These are phyloP conservation scores for Catocala fraxini DNA, from an alignment of 2,888 invertebrate species.

Conservation along the genomic window DNA sequence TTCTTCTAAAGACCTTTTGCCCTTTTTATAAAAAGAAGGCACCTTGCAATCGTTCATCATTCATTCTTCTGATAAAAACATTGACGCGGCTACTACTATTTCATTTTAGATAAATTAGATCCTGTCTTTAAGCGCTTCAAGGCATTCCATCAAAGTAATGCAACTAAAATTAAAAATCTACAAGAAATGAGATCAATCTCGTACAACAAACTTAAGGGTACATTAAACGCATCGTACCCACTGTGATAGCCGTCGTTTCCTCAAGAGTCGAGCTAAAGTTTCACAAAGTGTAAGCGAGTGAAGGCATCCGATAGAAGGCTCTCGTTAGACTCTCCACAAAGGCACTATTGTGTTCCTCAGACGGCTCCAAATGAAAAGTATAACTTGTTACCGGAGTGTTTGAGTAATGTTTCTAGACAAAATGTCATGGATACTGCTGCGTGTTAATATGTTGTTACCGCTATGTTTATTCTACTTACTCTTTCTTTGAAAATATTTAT, in stretches of 20 bases:
- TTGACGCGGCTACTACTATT: no score
- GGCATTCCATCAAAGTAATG: no score
- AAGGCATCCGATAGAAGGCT: constrained; percentile 54
- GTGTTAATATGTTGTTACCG: not conserved
- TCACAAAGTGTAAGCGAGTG: constrained; percentile 54
- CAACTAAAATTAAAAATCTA: no score
- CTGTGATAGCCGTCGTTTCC: constrained; percentile 44
- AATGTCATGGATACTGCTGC: constrained; percentile 34
- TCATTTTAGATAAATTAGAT: no score
- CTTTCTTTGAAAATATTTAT: no score
- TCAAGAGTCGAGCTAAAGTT: constrained; percentile 50
- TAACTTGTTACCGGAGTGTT: constrained; percentile 30
- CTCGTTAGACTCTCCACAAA: constrained; percentile 54
- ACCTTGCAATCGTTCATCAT: no score
- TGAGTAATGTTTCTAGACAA: constrained; percentile 28
- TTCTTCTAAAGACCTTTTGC: no score
- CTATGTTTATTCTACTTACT: no score
- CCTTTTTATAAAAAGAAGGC: no score
- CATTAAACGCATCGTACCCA: constrained; percentile 44
- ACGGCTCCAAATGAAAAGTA: constrained; percentile 53
- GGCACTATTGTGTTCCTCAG: constrained; percentile 54
- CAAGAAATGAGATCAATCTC: constrained; percentile 4
- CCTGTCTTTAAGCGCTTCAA: no score
- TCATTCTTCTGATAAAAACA: no score
- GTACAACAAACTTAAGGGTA: constrained; percentile 37